Percentiles rank a stretch among this genome's conserved stretches.
Evolutionary conservation across 2,888 invertebrate species (phyloP).

Genomic region (Schizotus pectinicornis): DNA sequence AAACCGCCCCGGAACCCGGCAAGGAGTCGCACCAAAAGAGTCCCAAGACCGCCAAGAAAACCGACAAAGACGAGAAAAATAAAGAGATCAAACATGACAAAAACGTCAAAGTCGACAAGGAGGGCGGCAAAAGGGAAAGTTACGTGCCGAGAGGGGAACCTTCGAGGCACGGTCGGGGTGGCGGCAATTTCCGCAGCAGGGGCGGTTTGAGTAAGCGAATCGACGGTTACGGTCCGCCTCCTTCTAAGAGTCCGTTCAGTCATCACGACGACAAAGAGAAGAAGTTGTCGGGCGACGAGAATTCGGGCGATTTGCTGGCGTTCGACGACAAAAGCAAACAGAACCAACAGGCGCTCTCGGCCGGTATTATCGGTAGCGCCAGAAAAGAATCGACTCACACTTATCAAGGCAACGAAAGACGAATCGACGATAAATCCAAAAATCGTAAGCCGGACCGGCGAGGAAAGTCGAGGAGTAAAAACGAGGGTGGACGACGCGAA

Average conservation of each 20-base stretch:
- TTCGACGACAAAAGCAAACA: constrained; percentile 71
- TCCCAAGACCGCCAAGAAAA: constrained; percentile 61
- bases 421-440: constrained; percentile 35
- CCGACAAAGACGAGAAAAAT: constrained; percentile 67
- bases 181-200: constrained; percentile 49
- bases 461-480: constrained; percentile 52
- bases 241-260: constrained; percentile 78
- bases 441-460: constrained; percentile 47
- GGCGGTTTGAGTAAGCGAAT: constrained; percentile 68
- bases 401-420: constrained; percentile 26
- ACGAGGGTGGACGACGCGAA: constrained; percentile 46
- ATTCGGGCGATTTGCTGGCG: constrained; percentile 33
- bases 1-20: constrained; percentile 59
- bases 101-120: constrained; percentile 19
- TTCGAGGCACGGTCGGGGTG: constrained; percentile 82
- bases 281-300: constrained; percentile 44
- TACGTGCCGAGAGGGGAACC: constrained; percentile 90
- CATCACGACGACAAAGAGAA: constrained; percentile 54
- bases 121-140: constrained; percentile 65
- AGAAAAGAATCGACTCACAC: constrained; percentile 33
- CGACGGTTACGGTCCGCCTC: constrained; percentile 81
- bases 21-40: constrained; percentile 57
- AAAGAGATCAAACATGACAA: constrained; percentile 44
- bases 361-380: constrained; percentile 64
- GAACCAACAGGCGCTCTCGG: constrained; percentile 70